phyloP scores from a whole-genome alignment of 2,113 vertebrate species.

The Pterocles burchelli region DNA sequence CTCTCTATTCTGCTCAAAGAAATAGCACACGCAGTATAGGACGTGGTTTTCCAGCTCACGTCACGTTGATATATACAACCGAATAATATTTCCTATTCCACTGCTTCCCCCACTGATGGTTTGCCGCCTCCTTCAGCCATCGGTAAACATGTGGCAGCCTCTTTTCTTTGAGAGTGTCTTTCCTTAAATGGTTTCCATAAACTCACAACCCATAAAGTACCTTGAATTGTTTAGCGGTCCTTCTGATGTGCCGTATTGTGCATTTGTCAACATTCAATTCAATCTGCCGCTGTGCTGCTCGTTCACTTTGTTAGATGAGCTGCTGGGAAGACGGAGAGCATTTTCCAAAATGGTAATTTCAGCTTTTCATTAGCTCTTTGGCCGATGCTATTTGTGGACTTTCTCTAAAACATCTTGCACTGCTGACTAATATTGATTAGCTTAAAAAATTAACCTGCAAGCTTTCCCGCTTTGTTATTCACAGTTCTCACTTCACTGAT shows the following conservation, averaged over 20 bases:
- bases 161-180: neutral
- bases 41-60: neutral
- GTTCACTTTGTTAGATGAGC: neutral
- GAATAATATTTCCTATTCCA: neutral
- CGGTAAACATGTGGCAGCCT: neutral
- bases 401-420: conserved; percentile 34
- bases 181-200: neutral
- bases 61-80: neutral
- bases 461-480: neutral
- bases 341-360: conserved; percentile 19
- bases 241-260: neutral
- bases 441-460: conserved; percentile 34
- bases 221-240: neutral
- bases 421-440: conserved; percentile 41
- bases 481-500: neutral
- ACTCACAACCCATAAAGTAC: neutral
- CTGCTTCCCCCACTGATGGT: neutral
- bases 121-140: neutral
- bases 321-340: conserved; percentile 13
- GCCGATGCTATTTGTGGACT: neutral
- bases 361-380: conserved; percentile 48
- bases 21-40: neutral
- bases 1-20: neutral
- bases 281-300: neutral
- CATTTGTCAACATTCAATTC: neutral